These are phyloP conservation scores for Pelochelys cantorii DNA, from an alignment of 2,797 vertebrate species.

Conservation along the genomic window DNA sequence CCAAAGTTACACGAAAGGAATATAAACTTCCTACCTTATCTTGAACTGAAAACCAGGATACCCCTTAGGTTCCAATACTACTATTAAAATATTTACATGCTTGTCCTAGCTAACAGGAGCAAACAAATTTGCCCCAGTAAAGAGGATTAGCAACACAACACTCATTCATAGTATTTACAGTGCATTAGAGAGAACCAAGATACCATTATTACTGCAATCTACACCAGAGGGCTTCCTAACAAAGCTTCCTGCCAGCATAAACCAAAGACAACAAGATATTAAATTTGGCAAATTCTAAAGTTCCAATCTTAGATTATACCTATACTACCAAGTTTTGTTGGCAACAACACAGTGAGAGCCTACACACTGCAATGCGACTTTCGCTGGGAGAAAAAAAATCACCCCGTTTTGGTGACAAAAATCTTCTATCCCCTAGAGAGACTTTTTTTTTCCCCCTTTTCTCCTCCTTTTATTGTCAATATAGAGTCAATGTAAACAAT, in stretches of 20 bases:
- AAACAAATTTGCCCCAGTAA: not conserved
- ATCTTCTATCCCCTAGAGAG: no score
- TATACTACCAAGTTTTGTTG: no score
- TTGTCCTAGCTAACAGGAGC: not conserved
- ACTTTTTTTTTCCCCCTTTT: no score
- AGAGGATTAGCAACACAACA: constrained; percentile 11
- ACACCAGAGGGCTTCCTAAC: not conserved
- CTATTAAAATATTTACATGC: not conserved
- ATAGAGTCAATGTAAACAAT: no score
- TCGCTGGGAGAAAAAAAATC: no score
- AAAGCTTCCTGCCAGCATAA: not conserved
- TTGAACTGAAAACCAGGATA: not conserved
- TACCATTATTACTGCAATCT: not conserved
- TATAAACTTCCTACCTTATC: not conserved
- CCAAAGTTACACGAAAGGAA: not conserved
- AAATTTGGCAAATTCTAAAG: not conserved
- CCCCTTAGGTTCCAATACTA: not conserved
- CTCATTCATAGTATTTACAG: constrained; percentile 17
- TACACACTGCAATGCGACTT: no score
- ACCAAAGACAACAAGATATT: not conserved
- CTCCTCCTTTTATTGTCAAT: no score
- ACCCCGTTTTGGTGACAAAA: no score
- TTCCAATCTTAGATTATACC: not conserved
- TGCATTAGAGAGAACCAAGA: not conserved
- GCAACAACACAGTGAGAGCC: no score